phyloP scores from a whole-genome alignment of 2,888 invertebrate species.

The Dione vanillae region DNA sequence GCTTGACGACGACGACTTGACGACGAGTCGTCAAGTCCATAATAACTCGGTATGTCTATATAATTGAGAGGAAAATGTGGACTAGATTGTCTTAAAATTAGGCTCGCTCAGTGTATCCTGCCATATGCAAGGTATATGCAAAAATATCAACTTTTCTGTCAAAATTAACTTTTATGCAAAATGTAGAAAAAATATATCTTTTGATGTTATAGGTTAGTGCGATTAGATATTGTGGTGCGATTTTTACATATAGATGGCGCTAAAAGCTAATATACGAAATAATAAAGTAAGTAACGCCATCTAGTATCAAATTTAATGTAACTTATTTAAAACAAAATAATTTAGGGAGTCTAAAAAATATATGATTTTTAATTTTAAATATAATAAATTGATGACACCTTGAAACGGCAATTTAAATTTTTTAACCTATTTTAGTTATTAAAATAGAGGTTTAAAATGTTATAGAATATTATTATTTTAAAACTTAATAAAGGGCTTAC shows the following conservation, averaged over 20 bases:
- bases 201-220: too few species aligned
- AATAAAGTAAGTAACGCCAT: background rate
- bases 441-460: conserved; percentile 39
- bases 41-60: too few species aligned
- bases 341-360: background rate
- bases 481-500: conserved; percentile 21
- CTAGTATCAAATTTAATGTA: background rate
- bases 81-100: too few species aligned
- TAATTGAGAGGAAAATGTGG: too few species aligned
- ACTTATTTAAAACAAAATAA: background rate
- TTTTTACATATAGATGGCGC: background rate
- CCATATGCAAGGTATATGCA: too few species aligned
- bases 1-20: too few species aligned
- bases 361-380: too few species aligned
- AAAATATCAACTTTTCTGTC: too few species aligned
- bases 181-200: too few species aligned
- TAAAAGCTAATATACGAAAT: background rate
- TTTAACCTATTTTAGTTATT: conserved; percentile 38
- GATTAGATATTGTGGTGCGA: background rate
- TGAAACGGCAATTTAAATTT: background rate
- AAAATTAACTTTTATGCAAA: too few species aligned
- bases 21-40: too few species aligned
- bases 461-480: conserved; percentile 3
- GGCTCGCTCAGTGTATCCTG: too few species aligned
- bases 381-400: background rate